A percentile compares a stretch with the other conserved stretches of the same genome.
phyloP scores from a whole-genome alignment of 1,140 invertebrate species.

The Diorhabda carinulata region DNA sequence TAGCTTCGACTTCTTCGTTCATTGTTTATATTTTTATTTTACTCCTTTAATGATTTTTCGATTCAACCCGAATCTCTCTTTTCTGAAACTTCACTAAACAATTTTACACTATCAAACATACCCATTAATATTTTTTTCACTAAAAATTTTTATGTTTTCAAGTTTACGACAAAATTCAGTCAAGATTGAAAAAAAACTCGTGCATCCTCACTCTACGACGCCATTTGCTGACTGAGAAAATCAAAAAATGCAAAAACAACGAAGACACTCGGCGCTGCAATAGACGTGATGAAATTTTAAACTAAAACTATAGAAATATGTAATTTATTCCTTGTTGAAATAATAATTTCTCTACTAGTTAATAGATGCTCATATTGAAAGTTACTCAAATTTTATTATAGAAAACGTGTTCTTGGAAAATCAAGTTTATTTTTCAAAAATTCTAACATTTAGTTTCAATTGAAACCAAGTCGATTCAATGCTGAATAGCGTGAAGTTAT shows the following conservation, averaged over 20 bases:
- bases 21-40: conserved; percentile 35
- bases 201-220: conserved; percentile 46
- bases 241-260: conserved; percentile 30
- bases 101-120: conserved; percentile 16
- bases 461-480: too few species aligned
- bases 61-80: conserved; percentile 23
- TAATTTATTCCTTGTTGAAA: too few species aligned
- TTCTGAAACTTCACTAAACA: conserved; percentile 8
- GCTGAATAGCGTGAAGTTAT: too few species aligned
- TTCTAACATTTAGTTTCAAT: too few species aligned
- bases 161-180: conserved; percentile 40
- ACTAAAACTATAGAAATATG: not conserved
- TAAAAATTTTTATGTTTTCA: conserved; percentile 26
- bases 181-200: conserved; percentile 44
- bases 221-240: conserved; percentile 49
- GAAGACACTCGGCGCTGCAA: not conserved
- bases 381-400: too few species aligned
- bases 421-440: too few species aligned
- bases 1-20: conserved; percentile 45
- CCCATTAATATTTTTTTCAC: conserved; percentile 12
- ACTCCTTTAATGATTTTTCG: conserved; percentile 25
- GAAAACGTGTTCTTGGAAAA: too few species aligned
- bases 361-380: too few species aligned
- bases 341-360: too few species aligned
- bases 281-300: not conserved